Evolutionary conservation across 2,888 invertebrate genomes (phyloP).

Genomic region (Stenichneumon culpator): DNA sequence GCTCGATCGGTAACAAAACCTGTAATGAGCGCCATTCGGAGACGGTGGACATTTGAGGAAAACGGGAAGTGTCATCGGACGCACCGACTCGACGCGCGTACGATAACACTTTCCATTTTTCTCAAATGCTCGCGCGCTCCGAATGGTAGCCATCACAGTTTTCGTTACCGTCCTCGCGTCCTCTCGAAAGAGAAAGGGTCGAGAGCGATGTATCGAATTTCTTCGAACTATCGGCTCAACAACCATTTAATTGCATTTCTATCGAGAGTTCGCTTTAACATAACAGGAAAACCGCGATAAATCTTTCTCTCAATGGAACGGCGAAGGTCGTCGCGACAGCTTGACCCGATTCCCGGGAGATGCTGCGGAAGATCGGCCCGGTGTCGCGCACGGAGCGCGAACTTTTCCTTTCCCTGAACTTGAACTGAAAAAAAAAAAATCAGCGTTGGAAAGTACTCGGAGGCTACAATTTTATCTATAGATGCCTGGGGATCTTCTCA

Average conservation of each 20-base stretch:
- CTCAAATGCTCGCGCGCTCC: no score
- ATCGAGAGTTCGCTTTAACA: constrained; percentile 31
- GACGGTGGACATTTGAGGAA: no score
- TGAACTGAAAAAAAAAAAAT: constrained; percentile 54
- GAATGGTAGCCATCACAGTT: no score
- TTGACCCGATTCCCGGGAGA: constrained; percentile 63
- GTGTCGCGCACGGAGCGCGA: constrained; percentile 19
- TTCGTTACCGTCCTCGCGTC: no score
- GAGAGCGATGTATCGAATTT: neutral
- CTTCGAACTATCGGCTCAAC: neutral
- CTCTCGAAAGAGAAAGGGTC: neutral
- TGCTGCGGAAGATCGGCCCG: constrained; percentile 2
- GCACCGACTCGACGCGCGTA: no score
- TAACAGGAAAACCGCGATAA: constrained; percentile 51
- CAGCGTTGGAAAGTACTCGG: neutral
- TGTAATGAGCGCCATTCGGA: no score
- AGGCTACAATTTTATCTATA: no score
- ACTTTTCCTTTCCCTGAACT: constrained; percentile 78
- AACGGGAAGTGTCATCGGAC: no score
- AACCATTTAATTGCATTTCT: constrained; percentile 45
- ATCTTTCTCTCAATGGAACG: constrained; percentile 28
- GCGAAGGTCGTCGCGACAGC: constrained; percentile 50
- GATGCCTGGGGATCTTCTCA: no score
- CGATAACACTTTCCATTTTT: no score
- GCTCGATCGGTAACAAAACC: no score